Base-by-base conservation (phyloP, 2,888 invertebrate species). In the Pantelozetes paolii region DNA sequence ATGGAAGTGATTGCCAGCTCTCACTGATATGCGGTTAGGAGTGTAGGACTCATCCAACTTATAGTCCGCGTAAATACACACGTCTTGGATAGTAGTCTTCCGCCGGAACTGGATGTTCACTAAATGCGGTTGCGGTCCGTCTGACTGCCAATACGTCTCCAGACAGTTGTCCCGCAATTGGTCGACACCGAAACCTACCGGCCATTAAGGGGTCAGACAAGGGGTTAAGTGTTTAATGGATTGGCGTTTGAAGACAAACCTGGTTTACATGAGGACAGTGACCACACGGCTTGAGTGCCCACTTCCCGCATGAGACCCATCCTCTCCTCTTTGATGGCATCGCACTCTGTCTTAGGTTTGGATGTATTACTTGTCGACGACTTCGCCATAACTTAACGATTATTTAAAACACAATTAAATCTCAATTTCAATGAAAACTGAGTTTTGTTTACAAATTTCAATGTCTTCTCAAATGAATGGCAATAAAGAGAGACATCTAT, bases 121-220 rank as follows among this genome's bases (percentile, higher is more conserved):
- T 77, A 97, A 85, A 83, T 99, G 99, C 2, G 99, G 99, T 76
- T 99, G 86, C 79, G 97, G 97, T 0, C 99, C 99, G 83, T 99
- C 99, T 0, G 97, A 98, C 82, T 99, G 99, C 99, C 99, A 99
- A 82, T 97, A 99, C 2, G 96, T 95, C 79, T 99, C 99, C 83
- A 92, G 90, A 77, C 92, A 91, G 81, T 95, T 93, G 83, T 98
- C 96, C 77, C 97, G 85, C 57, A 99, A 83, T 81, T 98, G 97
- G 81, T 97, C 94, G 5, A 99, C 96, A 2, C 99, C 99, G 85
- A 96, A 98, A 62, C 98, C 97, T 91, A 79, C 76, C 20, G 2
- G 13, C 40, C 6, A 9, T 45, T n/a, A 45, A 45, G 2, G 13
- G 15, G 15, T 18, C 5, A 45, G 2, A 45, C 13, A 9, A 9